A percentile compares a stretch with the other conserved stretches of the same genome.
Evolutionary conservation across 2,113 vertebrate species (phyloP).

Genomic region (Pangasianodon hypophthalmus): DNA sequence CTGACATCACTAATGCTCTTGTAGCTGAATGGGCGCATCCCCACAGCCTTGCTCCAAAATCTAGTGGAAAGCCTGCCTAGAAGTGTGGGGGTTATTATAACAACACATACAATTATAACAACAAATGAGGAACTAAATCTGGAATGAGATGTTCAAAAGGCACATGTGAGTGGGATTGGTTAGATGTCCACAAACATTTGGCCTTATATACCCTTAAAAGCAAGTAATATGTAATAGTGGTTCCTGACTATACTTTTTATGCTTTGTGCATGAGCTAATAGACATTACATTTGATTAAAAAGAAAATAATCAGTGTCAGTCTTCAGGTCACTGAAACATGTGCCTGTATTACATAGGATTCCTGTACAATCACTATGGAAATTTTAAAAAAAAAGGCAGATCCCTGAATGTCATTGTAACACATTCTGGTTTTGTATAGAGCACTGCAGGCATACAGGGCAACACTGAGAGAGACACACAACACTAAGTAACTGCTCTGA

Average conservation of each 20-base stretch:
- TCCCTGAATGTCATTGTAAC: background rate
- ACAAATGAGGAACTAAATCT: background rate
- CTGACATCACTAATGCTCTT: background rate
- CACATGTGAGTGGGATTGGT: background rate
- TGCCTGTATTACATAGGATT: background rate
- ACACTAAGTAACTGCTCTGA: background rate
- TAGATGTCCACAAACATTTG: background rate
- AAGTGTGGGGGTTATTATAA: background rate
- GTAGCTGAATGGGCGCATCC: background rate
- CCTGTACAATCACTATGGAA: background rate
- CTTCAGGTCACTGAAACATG: background rate
- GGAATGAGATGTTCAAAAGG: background rate
- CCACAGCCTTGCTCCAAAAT: background rate
- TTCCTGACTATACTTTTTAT: background rate
- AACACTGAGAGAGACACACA: background rate
- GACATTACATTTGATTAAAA: background rate
- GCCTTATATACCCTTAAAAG: background rate
- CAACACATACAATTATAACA: background rate
- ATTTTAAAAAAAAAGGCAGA: background rate
- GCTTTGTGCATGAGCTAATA: background rate
- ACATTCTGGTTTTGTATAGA: background rate
- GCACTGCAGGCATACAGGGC: background rate
- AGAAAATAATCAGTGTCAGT: background rate
- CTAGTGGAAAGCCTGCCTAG: background rate
- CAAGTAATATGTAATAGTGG: background rate